A percentile compares a stretch with the other conserved stretches of the same genome.
Evolutionary conservation across 2,888 invertebrate species (phyloP).

Genomic region (Ophioninae sp.): DNA sequence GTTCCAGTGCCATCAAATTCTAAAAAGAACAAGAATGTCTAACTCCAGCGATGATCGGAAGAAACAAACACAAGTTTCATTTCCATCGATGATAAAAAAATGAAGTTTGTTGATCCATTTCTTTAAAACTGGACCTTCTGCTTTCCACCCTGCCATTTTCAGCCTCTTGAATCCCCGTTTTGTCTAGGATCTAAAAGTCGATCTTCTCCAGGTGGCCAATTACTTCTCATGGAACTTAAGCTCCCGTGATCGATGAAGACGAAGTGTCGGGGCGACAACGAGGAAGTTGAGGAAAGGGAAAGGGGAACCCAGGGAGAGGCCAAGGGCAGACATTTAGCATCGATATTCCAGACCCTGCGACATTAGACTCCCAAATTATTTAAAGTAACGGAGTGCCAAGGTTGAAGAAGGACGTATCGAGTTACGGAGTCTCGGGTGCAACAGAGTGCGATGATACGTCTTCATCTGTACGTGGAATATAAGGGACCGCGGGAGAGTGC

Average conservation of each 20-base stretch:
- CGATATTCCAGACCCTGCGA: constrained; percentile 56
- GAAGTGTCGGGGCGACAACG: not conserved
- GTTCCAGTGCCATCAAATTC: too few species aligned
- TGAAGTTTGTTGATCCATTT: too few species aligned
- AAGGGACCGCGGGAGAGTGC: constrained; percentile 11
- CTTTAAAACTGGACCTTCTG: too few species aligned
- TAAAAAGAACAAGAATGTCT: not conserved
- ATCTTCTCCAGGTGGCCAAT: not conserved
- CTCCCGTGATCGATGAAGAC: not conserved
- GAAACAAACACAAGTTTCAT: too few species aligned
- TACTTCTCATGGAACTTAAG: not conserved
- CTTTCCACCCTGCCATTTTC: not conserved
- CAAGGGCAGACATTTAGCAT: constrained; percentile 27
- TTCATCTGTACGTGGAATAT: not conserved
- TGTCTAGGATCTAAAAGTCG: not conserved
- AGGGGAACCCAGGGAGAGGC: not conserved
- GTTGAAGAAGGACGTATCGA: constrained; percentile 44
- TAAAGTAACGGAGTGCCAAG: constrained; percentile 75
- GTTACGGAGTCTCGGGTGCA: constrained; percentile 21
- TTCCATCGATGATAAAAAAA: too few species aligned
- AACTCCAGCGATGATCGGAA: not conserved
- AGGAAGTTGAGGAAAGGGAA: not conserved
- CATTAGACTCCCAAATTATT: constrained; percentile 80
- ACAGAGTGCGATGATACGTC: constrained; percentile 27
- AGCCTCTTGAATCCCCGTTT: not conserved